Conservation (phyloP, 2,888 invertebrate species). For the Tetropium fuscum region DNA sequence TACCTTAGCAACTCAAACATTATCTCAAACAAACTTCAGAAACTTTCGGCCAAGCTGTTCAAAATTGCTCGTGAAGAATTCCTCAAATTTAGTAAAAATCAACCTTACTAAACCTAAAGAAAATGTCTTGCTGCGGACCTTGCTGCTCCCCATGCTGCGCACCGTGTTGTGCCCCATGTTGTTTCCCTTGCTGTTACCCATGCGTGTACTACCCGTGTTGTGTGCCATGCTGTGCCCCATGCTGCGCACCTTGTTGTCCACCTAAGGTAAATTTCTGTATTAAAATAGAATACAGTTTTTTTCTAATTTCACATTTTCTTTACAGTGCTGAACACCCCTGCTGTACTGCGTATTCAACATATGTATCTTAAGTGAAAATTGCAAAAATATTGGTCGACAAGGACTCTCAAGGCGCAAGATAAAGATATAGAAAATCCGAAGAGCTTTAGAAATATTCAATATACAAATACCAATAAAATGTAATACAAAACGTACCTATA, state of each 20-base stretch:
- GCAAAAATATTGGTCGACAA: slow-evolving; percentile 7
- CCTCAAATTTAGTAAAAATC: slow-evolving; percentile 8
- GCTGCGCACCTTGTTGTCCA: slow-evolving; percentile 39
- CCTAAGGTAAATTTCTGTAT: slow-evolving; percentile 23
- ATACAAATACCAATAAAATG: no score
- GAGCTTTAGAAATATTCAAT: not conserved
- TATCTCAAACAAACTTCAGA: slow-evolving; percentile 6
- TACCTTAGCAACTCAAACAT: slow-evolving; percentile 17
- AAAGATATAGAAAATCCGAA: not conserved
- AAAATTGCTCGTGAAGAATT: slow-evolving; percentile 18
- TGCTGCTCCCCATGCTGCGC: slow-evolving; percentile 48
- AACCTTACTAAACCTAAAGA: no score
- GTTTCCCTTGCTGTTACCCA: slow-evolving; percentile 39
- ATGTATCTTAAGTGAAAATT: not conserved
- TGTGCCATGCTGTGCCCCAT: slow-evolving; percentile 34
- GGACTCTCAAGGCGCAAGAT: slow-evolving; percentile 13
- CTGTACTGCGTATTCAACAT: not conserved
- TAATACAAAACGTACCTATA: no score
- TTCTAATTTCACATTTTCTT: no score
- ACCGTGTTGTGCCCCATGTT: slow-evolving; percentile 46
- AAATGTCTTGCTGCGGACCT: slow-evolving; percentile 44
- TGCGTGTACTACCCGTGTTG: slow-evolving; percentile 40
- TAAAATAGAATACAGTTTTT: no score
- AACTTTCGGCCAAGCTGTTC: slow-evolving; percentile 14
- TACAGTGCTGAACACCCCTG: slow-evolving; percentile 4